Conservation (phyloP, 2,113 vertebrate species). For the Spheniscus mendiculus region DNA sequence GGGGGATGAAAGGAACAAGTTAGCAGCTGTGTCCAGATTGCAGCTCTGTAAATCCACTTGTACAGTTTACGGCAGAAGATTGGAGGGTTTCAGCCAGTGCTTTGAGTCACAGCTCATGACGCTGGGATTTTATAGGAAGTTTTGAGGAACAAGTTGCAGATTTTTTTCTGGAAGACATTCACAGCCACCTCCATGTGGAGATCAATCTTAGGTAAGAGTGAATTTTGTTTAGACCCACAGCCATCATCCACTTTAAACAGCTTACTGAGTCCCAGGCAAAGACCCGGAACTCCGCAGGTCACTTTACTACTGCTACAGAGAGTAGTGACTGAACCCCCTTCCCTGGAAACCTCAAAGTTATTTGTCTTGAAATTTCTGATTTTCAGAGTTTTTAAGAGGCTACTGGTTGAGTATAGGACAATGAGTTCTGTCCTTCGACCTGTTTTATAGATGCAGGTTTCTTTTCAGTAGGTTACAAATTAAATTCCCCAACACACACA, state of each 20-base stretch:
- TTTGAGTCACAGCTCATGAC: not conserved
- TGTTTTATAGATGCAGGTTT: not conserved
- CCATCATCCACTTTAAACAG: not conserved
- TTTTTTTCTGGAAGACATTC: not conserved
- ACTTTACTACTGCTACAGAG: not conserved
- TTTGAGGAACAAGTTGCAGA: not conserved
- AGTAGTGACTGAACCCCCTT: not conserved
- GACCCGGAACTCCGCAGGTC: not conserved
- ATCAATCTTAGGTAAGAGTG: not conserved
- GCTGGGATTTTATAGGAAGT: not conserved
- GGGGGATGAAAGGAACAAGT: not conserved
- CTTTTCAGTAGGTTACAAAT: constrained; percentile 34
- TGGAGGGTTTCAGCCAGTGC: not conserved
- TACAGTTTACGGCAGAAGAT: not conserved
- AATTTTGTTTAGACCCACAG: not conserved
- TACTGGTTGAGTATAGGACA: not conserved
- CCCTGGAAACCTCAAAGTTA: not conserved
- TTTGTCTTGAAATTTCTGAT: not conserved
- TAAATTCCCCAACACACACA: constrained; percentile 25
- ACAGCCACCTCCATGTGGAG: not conserved
- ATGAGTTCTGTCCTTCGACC: constrained; percentile 3
- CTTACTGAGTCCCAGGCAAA: not conserved
- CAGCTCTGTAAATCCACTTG: not conserved
- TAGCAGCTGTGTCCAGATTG: not conserved
- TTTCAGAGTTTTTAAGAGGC: not conserved